Conservation (phyloP, 2,113 vertebrate genomes). For the Nesogale talazaci region DNA sequence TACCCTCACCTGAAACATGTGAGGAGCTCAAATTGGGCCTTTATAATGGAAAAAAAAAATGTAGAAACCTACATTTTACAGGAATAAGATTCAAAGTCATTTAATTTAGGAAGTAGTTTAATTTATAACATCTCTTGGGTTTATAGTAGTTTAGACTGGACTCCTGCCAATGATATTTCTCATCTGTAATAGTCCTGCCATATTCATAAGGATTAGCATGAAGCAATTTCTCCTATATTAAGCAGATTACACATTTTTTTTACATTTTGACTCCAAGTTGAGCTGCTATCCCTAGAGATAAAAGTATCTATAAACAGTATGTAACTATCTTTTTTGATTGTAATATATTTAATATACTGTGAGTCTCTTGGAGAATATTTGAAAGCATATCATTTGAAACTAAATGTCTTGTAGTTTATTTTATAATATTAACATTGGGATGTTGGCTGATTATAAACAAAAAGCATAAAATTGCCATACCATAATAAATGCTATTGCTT, state of each 20-base stretch:
- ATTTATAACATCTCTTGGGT: too few species aligned
- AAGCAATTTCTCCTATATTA: too few species aligned
- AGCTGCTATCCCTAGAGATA: too few species aligned
- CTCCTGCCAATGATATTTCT: too few species aligned
- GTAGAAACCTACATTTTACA: conserved; percentile 32
- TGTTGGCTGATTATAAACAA: conserved; percentile 37
- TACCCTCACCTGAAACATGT: not conserved
- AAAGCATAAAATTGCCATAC: not conserved
- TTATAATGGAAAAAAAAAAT: conserved; percentile 45
- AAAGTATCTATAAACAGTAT: too few species aligned
- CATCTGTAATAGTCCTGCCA: too few species aligned
- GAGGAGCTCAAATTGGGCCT: conserved; percentile 29
- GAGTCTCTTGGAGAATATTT: conserved; percentile 55
- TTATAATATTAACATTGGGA: conserved; percentile 4
- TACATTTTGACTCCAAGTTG: too few species aligned
- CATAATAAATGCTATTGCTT: not conserved
- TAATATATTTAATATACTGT: conserved; percentile 17
- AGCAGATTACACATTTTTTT: too few species aligned
- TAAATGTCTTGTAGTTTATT: conserved; percentile 15
- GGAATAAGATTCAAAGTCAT: not conserved
- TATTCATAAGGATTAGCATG: too few species aligned
- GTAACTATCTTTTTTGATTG: not conserved
- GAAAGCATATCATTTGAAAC: conserved; percentile 23
- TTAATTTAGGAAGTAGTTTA: too few species aligned
- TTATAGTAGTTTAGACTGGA: too few species aligned